Evolutionary conservation across 2,888 invertebrate genomes (phyloP).

Genomic region (Drosophila hawaiiensis): DNA sequence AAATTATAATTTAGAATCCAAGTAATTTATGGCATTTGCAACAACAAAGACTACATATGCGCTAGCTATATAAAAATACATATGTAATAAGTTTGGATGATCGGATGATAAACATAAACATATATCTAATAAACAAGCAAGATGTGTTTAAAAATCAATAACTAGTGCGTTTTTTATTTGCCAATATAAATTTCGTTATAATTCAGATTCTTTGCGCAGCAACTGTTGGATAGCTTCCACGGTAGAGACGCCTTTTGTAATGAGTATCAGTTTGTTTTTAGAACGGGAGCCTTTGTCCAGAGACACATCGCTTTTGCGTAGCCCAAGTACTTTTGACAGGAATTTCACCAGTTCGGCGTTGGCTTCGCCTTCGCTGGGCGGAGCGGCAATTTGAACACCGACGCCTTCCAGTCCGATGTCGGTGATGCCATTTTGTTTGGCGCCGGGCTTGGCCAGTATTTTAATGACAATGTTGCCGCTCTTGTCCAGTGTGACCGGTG

Average conservation of each 20-base stretch:
- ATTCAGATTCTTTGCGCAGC: conserved; percentile 83
- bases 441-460: conserved; percentile 91
- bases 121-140: conserved; percentile 41
- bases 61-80: conserved; percentile 50
- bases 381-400: conserved; percentile 91
- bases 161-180: conserved; percentile 8
- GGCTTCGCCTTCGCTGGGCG: conserved; percentile 93
- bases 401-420: conserved; percentile 88
- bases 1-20: conserved; percentile 75
- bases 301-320: conserved; percentile 90
- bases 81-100: conserved; percentile 69
- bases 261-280: conserved; percentile 87
- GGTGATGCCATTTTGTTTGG: conserved; percentile 89
- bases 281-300: conserved; percentile 88
- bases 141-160: conserved; percentile 54
- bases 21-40: conserved; percentile 66
- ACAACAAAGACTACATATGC: conserved; percentile 62
- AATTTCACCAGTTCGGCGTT: conserved; percentile 91
- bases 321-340: conserved; percentile 88
- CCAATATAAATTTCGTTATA: conserved; percentile 10
- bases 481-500: conserved; percentile 86
- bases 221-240: conserved; percentile 85
- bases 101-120: conserved; percentile 58
- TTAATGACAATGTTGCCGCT: conserved; percentile 88
- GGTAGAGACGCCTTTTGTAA: conserved; percentile 85